phyloP scores from a whole-genome alignment of 2,888 invertebrate genomes.

The Pocota personata region DNA sequence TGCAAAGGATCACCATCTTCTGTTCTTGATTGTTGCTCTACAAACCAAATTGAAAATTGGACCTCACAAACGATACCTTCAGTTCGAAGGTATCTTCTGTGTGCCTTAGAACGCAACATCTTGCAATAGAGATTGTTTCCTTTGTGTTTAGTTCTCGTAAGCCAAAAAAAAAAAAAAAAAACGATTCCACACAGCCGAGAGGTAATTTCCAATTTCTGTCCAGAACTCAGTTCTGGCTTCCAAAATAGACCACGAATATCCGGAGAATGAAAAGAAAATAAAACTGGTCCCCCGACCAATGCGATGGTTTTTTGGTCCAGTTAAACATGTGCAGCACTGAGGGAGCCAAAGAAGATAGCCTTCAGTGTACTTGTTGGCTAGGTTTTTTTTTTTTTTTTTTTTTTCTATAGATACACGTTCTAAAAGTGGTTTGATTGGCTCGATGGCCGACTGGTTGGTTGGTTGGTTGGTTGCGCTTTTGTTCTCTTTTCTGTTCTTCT shows the following conservation, averaged over 20 bases:
- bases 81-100: not conserved
- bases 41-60: constrained; percentile 31
- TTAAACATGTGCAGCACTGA: constrained; percentile 38
- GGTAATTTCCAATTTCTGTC: constrained; percentile 27
- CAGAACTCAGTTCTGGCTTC: constrained; percentile 22
- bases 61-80: constrained; percentile 1
- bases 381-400: not conserved
- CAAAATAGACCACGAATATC: constrained; percentile 36
- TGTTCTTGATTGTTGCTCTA: constrained; percentile 11
- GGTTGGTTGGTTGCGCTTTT: constrained; percentile 37
- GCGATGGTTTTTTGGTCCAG: constrained; percentile 13
- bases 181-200: constrained; percentile 5
- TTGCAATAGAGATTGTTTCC: constrained; percentile 13
- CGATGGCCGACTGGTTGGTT: constrained; percentile 13
- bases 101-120: not conserved
- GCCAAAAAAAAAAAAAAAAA: not conserved
- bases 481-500: constrained; percentile 19
- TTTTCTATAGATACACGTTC: constrained; percentile 8
- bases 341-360: constrained; percentile 31
- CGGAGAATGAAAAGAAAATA: constrained; percentile 20
- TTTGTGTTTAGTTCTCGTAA: not conserved
- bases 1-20: constrained; percentile 11
- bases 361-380: constrained; percentile 49
- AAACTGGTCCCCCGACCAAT: constrained; percentile 30
- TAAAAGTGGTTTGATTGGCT: constrained; percentile 44